Evolutionary conservation across 1,140 invertebrate species (phyloP).

Genomic region (Drosophila equinoxialis): DNA sequence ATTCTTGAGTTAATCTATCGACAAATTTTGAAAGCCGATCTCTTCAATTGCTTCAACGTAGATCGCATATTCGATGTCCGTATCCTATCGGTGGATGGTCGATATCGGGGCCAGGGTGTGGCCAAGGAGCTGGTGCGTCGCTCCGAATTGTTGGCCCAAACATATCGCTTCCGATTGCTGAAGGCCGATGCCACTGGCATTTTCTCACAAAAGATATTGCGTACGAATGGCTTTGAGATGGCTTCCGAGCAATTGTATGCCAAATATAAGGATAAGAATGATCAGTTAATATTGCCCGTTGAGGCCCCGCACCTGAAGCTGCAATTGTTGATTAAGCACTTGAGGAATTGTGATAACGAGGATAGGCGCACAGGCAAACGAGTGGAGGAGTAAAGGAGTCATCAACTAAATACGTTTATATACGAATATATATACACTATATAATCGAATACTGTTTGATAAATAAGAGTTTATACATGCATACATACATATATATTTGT

Average conservation of each 20-base stretch:
- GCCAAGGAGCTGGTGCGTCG: conserved; percentile 88
- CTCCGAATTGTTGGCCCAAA: conserved; percentile 87
- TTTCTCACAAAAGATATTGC: conserved; percentile 89
- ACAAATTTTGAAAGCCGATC: conserved; percentile 86
- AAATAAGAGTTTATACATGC: too few relatives aligned
- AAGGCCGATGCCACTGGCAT: conserved; percentile 91
- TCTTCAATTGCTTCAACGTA: conserved; percentile 87
- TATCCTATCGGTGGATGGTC: conserved; percentile 89
- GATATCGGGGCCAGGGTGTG: conserved; percentile 88
- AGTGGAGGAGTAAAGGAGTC: not conserved
- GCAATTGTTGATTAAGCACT: conserved; percentile 84
- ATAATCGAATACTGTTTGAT: conserved; percentile 18
- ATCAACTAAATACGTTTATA: not conserved
- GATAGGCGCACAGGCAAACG: conserved; percentile 13
- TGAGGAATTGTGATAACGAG: conserved; percentile 30
- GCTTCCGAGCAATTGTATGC: conserved; percentile 87
- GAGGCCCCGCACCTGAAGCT: conserved; percentile 86
- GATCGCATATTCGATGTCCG: conserved; percentile 91
- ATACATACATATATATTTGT: conserved; percentile 2
- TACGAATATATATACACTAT: not conserved
- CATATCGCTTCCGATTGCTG: conserved; percentile 88
- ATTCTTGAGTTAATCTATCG: conserved; percentile 87
- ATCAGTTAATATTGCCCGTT: conserved; percentile 85
- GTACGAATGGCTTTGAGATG: conserved; percentile 87
- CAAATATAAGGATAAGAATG: conserved; percentile 86